phyloP scores from a whole-genome alignment of 2,113 vertebrate genomes.

The Gasterosteus nipponicus region DNA sequence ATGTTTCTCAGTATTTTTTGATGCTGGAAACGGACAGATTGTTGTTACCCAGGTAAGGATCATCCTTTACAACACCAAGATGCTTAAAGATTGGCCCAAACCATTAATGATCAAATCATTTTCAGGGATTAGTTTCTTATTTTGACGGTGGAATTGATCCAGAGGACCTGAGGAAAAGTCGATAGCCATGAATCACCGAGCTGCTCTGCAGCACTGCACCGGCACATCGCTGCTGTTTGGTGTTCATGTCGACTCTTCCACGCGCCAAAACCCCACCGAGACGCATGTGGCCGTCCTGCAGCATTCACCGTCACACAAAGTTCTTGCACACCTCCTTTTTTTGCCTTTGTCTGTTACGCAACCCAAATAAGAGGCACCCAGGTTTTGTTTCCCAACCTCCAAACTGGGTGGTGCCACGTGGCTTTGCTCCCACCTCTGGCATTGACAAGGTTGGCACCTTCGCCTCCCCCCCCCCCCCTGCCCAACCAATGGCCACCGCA shows the following conservation, averaged over 20 bases:
- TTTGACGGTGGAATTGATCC: background rate
- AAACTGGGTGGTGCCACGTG: slow-evolving; percentile 41
- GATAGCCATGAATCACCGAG: background rate
- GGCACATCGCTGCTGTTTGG: background rate
- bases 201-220: background rate
- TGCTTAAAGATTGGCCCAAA: background rate
- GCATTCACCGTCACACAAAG: slow-evolving; percentile 43
- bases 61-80: background rate
- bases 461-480: slow-evolving; percentile 31
- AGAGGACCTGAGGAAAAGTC: slow-evolving; percentile 12
- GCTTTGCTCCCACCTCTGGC: slow-evolving; percentile 56
- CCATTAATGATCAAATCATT: background rate
- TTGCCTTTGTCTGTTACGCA: slow-evolving; percentile 59
- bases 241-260: slow-evolving; percentile 1
- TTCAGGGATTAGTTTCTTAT: background rate
- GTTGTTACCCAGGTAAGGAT: background rate
- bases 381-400: slow-evolving; percentile 53
- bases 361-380: slow-evolving; percentile 38
- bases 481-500: slow-evolving; percentile 55
- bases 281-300: slow-evolving; percentile 21
- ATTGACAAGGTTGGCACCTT: slow-evolving; percentile 64
- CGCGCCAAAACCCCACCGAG: background rate
- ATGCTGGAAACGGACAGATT: background rate
- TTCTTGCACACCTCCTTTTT: slow-evolving; percentile 38
- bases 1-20: background rate